phyloP scores from a whole-genome alignment of 2,888 invertebrate genomes.

The Chouioia cunea region DNA sequence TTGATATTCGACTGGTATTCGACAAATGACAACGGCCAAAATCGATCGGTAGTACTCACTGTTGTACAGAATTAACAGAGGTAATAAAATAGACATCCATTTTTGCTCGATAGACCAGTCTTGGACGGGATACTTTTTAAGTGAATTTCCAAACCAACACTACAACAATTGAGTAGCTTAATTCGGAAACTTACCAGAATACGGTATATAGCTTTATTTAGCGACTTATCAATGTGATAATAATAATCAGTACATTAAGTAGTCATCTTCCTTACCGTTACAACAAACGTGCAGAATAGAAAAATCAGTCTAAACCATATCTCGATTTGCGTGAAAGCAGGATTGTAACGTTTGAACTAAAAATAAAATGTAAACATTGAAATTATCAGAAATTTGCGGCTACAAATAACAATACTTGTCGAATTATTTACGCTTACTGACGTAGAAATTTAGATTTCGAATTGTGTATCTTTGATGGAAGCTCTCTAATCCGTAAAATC shows the following conservation, averaged over 20 bases:
- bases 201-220: too few species aligned
- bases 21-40: background rate
- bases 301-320: conserved; percentile 98
- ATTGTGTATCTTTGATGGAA: conserved; percentile 89
- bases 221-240: too few species aligned
- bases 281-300: conserved; percentile 85
- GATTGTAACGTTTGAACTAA: conserved; percentile 96
- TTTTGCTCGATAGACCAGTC: conserved; percentile 99
- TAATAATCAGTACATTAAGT: too few species aligned
- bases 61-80: conserved; percentile 89
- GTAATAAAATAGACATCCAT: conserved; percentile 92
- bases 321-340: conserved; percentile 95
- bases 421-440: conserved; percentile 71
- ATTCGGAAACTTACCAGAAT: too few species aligned
- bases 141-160: conserved; percentile 93
- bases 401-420: conserved; percentile 32
- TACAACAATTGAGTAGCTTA: conserved; percentile 67
- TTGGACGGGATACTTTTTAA: conserved; percentile 87
- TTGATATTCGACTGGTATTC: background rate
- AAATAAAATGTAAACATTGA: conserved; percentile 60
- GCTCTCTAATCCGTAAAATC: conserved; percentile 86
- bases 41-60: conserved; percentile 74
- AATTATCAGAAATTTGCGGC: background rate
- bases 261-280: conserved; percentile 77
- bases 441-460: conserved; percentile 86